Percentiles rank a stretch among this genome's conserved stretches.
Evolutionary conservation across 2,888 invertebrate species (phyloP).

Genomic region (Digitonthophagus gazella): DNA sequence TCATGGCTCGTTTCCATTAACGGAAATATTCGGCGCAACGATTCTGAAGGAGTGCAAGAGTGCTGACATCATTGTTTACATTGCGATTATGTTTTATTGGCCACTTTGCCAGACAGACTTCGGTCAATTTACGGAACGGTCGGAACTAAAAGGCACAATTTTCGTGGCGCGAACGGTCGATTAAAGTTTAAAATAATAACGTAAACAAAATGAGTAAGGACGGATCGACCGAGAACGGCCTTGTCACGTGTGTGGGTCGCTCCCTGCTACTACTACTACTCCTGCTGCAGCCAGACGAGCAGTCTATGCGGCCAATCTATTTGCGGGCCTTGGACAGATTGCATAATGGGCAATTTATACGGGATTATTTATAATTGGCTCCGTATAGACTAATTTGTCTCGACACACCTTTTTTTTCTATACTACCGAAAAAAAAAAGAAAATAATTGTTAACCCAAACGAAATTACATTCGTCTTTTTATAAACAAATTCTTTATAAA

Average conservation of each 20-base stretch:
- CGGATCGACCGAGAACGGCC: conserved; percentile 32
- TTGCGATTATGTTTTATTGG: conserved; percentile 7
- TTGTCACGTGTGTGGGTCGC: conserved; percentile 38
- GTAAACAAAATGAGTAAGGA: not conserved
- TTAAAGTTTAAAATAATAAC: conserved; percentile 5
- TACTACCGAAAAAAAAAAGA: not conserved
- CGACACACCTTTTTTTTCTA: not conserved
- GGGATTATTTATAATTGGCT: conserved; percentile 18
- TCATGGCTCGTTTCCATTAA: not conserved
- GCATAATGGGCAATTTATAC: conserved; percentile 25
- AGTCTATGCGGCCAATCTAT: conserved; percentile 36
- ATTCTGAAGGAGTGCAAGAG: not conserved
- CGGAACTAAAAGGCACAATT: not conserved
- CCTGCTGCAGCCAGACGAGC: conserved; percentile 38
- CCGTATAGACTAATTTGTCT: not conserved
- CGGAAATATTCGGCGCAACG: not conserved
- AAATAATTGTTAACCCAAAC: not conserved
- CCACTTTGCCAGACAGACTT: not conserved
- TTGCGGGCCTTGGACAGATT: conserved; percentile 35
- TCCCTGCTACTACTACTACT: conserved; percentile 36
- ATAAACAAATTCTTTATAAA: not conserved
- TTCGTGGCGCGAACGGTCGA: conserved; percentile 1
- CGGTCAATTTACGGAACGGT: not conserved
- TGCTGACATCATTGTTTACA: conserved; percentile 14
- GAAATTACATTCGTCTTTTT: not conserved